These are phyloP conservation scores for Crenuchus spilurus DNA, from an alignment of 2,797 vertebrate species.

Conservation along the genomic window DNA sequence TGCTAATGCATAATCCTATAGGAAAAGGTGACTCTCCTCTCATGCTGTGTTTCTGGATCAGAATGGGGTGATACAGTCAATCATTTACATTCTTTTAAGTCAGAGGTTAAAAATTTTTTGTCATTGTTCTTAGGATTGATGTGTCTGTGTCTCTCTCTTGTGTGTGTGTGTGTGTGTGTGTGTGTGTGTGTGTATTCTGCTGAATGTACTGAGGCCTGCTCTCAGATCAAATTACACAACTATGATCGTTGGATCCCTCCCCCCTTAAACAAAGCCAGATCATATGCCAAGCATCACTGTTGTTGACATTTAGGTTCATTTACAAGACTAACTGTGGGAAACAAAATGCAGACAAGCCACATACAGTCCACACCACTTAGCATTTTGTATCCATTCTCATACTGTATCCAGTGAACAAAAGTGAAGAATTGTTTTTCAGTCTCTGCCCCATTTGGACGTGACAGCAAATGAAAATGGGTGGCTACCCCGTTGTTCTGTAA, in stretches of 20 bases:
- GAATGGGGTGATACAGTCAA: too few relatives aligned
- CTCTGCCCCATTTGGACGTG: background rate
- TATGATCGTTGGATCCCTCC: slow-evolving; percentile 34
- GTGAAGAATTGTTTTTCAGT: background rate
- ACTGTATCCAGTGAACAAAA: background rate
- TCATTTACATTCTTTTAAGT: background rate
- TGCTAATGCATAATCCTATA: too few relatives aligned
- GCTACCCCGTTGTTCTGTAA: slow-evolving; percentile 15
- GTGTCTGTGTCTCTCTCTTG: slow-evolving; percentile 19
- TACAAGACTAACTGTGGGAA: background rate
- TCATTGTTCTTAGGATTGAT: background rate
- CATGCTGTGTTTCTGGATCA: too few relatives aligned
- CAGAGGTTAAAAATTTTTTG: background rate
- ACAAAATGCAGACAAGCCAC: background rate
- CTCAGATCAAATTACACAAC: slow-evolving; percentile 36
- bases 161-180: slow-evolving; percentile 3
- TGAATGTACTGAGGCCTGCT: slow-evolving; percentile 22
- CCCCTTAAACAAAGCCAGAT: slow-evolving; percentile 38
- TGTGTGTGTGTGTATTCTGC: slow-evolving; percentile 18
- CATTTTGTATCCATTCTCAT: background rate
- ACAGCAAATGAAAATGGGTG: background rate
- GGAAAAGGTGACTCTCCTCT: background rate
- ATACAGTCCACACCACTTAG: background rate
- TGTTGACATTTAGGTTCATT: background rate
- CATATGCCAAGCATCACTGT: slow-evolving; percentile 27